A percentile compares a stretch with the other conserved stretches of the same genome.
Evolutionary conservation across 2,113 vertebrate genomes (phyloP).

Genomic region (Actenoides hombroni): DNA sequence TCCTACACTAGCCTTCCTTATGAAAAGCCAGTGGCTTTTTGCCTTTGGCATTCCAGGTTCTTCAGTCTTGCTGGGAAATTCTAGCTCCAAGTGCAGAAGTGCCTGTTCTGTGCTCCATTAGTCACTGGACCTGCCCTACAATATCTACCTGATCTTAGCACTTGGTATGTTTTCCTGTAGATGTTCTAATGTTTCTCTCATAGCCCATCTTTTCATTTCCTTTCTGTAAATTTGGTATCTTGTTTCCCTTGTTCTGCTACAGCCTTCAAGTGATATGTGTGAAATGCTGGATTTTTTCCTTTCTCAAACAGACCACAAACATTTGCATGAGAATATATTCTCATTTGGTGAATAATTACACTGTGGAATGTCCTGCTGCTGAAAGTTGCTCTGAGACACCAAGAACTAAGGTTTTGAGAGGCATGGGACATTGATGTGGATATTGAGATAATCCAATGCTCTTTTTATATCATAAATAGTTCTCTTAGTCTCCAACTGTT

Average conservation of each 20-base stretch:
- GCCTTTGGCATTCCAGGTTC: neutral
- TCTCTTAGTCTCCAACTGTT: neutral
- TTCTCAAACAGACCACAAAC: neutral
- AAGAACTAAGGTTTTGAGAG: neutral
- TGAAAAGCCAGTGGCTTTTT: neutral
- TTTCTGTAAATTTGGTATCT: neutral
- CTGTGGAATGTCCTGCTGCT: neutral
- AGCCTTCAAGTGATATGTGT: neutral
- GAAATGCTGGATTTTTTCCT: neutral
- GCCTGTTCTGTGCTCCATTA: neutral
- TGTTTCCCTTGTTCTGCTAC: neutral
- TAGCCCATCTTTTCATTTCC: neutral
- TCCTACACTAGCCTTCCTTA: neutral
- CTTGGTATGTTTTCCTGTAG: neutral
- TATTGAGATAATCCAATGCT: neutral
- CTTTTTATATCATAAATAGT: neutral
- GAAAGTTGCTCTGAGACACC: neutral
- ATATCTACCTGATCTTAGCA: neutral
- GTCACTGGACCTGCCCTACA: neutral
- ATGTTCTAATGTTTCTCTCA: neutral
- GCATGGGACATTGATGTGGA: neutral
- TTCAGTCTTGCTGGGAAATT: neutral
- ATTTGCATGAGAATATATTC: neutral
- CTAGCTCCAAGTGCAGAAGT: neutral
- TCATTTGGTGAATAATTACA: neutral